Evolutionary conservation across 2,888 invertebrate species (phyloP).

Genomic region (Balanococcus diminutus): DNA sequence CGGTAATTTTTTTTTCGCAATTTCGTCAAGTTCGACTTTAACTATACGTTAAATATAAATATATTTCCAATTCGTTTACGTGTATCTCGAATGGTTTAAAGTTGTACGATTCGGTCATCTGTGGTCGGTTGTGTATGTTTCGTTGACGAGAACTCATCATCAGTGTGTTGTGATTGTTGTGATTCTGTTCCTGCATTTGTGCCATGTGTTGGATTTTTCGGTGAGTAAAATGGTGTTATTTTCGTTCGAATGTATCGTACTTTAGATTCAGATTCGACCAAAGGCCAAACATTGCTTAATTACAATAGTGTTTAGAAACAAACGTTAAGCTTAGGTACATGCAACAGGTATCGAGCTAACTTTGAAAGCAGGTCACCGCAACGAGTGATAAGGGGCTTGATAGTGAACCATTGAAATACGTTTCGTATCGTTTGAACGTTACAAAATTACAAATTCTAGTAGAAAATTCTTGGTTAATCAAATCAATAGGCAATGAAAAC

Average conservation of each 20-base stretch:
- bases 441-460: not conserved
- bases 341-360: not conserved
- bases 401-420: not conserved
- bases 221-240: not conserved
- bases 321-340: not conserved
- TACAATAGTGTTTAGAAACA: not conserved
- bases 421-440: not conserved
- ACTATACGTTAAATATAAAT: not conserved
- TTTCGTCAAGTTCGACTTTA: no score
- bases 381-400: conserved; percentile 11
- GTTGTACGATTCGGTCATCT: not conserved
- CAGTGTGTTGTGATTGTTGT: not conserved
- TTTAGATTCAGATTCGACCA: not conserved
- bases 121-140: not conserved
- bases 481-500: not conserved
- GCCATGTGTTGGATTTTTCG: conserved; percentile 5
- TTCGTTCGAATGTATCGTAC: no score
- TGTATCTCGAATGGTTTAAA: not conserved
- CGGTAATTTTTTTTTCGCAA: not conserved
- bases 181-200: not conserved
- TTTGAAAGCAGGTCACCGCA: not conserved
- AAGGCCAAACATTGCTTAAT: not conserved
- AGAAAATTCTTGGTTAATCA: not conserved
- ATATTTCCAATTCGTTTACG: not conserved
- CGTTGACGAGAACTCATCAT: not conserved